Percentiles rank a stretch among this genome's conserved stretches.
Conservation (phyloP, 2,113 vertebrate genomes). For the Gymnogyps californianus region DNA sequence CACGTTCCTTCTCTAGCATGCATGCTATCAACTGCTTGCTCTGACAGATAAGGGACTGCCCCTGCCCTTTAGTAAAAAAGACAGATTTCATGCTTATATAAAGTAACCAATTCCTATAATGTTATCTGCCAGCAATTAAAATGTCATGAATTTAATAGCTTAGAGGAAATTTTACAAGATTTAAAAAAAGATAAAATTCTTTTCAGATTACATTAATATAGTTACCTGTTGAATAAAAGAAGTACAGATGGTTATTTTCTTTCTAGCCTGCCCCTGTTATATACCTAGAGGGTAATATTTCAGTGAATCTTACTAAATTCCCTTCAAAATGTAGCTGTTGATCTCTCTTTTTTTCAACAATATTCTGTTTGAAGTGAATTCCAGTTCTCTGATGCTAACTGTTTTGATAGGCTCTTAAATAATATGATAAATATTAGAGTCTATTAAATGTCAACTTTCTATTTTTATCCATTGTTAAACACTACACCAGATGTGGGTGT, state of each 20-base stretch:
- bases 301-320: neutral
- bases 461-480: neutral
- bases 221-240: neutral
- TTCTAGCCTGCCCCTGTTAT: neutral
- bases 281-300: neutral
- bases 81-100: neutral
- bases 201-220: neutral
- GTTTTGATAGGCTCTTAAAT: neutral
- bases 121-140: neutral
- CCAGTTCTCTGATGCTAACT: neutral
- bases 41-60: neutral
- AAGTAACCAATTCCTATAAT: neutral
- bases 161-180: neutral
- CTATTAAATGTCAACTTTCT: neutral
- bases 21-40: neutral
- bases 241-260: neutral
- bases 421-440: neutral
- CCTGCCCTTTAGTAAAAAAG: neutral
- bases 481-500: neutral
- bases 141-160: neutral
- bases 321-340: neutral
- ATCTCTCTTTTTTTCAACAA: neutral
- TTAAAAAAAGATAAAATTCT: neutral
- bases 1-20: too few relatives aligned
- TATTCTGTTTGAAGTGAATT: neutral